These are phyloP conservation scores for Drosophila leontia DNA, from an alignment of 1,140 invertebrate species.

Conservation along the genomic window DNA sequence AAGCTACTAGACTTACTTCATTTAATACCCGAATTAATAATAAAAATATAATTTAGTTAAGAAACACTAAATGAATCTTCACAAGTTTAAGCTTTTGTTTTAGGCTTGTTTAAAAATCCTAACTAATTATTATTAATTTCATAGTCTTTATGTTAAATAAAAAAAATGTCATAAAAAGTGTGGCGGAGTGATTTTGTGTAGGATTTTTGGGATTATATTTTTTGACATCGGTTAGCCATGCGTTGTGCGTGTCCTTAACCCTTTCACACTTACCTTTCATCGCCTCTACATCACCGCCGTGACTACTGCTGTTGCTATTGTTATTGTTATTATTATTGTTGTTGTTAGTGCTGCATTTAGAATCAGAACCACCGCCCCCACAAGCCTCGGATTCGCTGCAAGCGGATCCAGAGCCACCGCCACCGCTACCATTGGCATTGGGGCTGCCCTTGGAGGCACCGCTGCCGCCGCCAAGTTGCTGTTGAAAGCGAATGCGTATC, in stretches of 20 bases:
- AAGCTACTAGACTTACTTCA: not conserved
- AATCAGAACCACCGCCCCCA: constrained; percentile 37
- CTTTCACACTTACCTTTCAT: constrained; percentile 64
- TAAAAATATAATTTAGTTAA: not conserved
- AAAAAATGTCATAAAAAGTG: not conserved
- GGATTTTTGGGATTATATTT: constrained; percentile 8
- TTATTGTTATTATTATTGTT: constrained; percentile 45
- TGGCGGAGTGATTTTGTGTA: not conserved
- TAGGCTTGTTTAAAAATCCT: not conserved
- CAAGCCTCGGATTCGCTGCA: constrained; percentile 56
- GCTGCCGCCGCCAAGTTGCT: constrained; percentile 90
- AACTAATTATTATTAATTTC: not conserved
- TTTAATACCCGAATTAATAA: no score
- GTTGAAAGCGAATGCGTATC: constrained; percentile 92
- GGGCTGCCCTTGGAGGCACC: constrained; percentile 38
- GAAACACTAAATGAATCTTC: not conserved
- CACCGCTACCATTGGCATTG: constrained; percentile 55
- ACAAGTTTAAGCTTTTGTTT: not conserved
- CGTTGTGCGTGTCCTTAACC: constrained; percentile 42
- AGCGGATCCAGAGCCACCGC: constrained; percentile 33
- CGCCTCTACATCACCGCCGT: constrained; percentile 44
- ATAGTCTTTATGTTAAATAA: no score
- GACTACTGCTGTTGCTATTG: constrained; percentile 55
- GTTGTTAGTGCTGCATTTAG: constrained; percentile 59
- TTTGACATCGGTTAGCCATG: constrained; percentile 52